phyloP scores from a whole-genome alignment of 2,113 vertebrate species.

The Xerus inauris region DNA sequence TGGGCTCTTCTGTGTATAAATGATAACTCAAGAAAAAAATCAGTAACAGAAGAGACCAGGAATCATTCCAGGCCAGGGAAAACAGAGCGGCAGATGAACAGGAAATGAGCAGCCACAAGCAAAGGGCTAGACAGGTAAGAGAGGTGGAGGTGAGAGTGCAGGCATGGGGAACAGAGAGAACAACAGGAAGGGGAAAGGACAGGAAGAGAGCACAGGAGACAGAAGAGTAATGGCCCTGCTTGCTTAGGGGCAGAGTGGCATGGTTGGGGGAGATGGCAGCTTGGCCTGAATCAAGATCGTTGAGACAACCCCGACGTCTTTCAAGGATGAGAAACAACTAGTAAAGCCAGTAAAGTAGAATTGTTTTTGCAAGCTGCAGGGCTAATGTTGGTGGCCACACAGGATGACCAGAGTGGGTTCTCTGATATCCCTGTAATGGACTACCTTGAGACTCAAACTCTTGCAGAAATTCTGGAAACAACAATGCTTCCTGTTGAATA shows the following conservation, averaged over 20 bases:
- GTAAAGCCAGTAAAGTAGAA: no score
- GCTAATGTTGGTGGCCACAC: constrained; percentile 47
- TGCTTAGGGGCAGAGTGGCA: no score
- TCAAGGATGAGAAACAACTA: no score
- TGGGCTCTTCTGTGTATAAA: neutral
- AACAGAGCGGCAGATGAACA: neutral
- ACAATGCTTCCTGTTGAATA: constrained; percentile 23
- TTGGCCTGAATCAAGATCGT: neutral
- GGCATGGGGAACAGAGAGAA: neutral
- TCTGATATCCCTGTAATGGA: neutral
- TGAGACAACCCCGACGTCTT: neutral
- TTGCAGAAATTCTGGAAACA: neutral
- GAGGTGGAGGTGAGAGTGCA: neutral
- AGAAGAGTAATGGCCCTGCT: accelerated
- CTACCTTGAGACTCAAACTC: neutral
- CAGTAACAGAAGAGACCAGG: neutral
- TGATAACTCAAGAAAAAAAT: neutral
- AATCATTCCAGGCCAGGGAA: neutral
- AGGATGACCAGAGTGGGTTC: neutral
- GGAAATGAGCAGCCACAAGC: no score
- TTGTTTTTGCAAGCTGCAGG: constrained; percentile 60
- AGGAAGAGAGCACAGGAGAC: no score
- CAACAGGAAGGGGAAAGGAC: no score
- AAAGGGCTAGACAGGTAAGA: neutral
- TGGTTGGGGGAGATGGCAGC: neutral